phyloP scores from a whole-genome alignment of 2,113 vertebrate species.

The Chaetura pelagica region DNA sequence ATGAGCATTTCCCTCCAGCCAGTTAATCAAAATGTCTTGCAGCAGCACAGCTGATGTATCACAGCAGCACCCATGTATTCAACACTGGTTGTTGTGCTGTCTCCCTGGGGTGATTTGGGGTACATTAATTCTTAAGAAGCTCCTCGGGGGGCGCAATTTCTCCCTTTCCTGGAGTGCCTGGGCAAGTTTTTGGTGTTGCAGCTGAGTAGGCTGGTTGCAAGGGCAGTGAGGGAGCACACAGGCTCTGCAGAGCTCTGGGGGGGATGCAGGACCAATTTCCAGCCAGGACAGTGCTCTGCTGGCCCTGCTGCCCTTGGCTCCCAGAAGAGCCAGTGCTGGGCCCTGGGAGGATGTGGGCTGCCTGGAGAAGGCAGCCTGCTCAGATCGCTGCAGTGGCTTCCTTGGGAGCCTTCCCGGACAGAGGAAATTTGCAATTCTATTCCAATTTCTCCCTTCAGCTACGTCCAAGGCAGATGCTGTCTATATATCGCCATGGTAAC shows the following conservation, averaged over 20 bases:
- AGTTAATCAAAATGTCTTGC: neutral
- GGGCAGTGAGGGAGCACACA: accelerated
- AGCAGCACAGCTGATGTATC: neutral
- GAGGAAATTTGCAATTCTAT: conserved; percentile 77
- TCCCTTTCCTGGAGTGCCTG: accelerated
- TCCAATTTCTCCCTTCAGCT: conserved; percentile 74
- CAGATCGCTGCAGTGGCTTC: neutral
- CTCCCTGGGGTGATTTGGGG: neutral
- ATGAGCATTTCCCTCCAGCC: neutral
- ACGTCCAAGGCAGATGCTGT: conserved; percentile 75
- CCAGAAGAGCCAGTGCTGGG: neutral
- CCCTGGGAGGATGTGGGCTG: neutral
- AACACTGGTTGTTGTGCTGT: neutral
- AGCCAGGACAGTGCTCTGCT: neutral
- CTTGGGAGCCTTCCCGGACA: conserved; percentile 58
- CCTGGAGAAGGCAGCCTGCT: neutral
- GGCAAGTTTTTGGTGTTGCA: neutral
- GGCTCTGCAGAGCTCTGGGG: neutral
- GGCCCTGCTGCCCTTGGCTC: neutral
- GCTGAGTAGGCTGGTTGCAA: neutral
- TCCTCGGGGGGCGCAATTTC: neutral
- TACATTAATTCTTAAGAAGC: neutral
- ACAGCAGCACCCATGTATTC: neutral
- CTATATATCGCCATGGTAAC: conserved; percentile 75
- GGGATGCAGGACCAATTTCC: neutral